Conservation (phyloP, 1,140 invertebrate species). For the Zophobas morio region DNA sequence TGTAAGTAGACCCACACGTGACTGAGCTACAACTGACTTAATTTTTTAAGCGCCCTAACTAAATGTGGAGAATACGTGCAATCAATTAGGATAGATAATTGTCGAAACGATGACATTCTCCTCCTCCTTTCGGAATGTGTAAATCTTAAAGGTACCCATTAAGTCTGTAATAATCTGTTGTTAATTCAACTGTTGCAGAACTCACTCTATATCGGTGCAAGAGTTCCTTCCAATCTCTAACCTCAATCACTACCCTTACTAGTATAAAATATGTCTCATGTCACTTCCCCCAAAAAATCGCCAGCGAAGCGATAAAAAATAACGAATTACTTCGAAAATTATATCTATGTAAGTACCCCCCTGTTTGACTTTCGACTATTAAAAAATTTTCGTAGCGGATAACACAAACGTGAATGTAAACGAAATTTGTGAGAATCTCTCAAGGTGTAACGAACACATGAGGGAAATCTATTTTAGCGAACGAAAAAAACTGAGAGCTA, state of each 20-base stretch:
- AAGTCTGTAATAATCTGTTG: background rate
- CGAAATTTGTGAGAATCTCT: constrained; percentile 56
- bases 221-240: constrained; percentile 52
- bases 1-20: constrained; percentile 45
- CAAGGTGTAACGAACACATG: constrained; percentile 51
- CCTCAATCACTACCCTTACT: constrained; percentile 48
- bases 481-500: constrained; percentile 53
- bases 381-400: constrained; percentile 49
- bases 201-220: constrained; percentile 55
- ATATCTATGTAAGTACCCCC: constrained; percentile 52
- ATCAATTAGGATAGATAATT: constrained; percentile 56
- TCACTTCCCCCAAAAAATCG: constrained; percentile 53
- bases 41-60: constrained; percentile 54
- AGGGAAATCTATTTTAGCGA: constrained; percentile 56
- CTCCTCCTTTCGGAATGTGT: constrained; percentile 52
- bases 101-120: constrained; percentile 55
- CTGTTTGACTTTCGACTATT: background rate
- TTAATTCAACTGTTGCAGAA: constrained; percentile 48
- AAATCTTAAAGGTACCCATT: constrained; percentile 52
- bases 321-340: constrained; percentile 51
- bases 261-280: constrained; percentile 52
- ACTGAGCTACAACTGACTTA: constrained; percentile 1
- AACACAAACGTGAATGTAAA: constrained; percentile 57
- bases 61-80: constrained; percentile 54
- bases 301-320: constrained; percentile 53